Evolutionary conservation across 1,140 invertebrate species (phyloP), one percentile per base, ranked within the genome.

Genomic region (Drosophila insularis): DNA sequence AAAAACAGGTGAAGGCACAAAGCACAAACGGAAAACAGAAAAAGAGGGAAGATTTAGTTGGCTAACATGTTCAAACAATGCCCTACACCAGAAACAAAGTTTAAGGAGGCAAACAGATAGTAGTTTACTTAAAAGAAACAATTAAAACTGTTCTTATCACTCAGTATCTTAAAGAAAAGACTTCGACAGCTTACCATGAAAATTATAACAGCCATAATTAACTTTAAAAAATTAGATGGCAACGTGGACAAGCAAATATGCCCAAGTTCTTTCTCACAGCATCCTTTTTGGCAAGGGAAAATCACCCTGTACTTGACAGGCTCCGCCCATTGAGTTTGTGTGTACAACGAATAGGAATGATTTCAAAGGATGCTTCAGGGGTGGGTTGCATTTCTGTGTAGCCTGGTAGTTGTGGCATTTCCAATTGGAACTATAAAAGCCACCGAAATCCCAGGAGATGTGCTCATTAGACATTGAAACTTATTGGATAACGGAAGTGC

Each of bases 371-470:
- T 55, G 21, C 64, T 87, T 21, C 71, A 74, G 59, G 85, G 85
- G 85, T 80, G 73, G 84, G 23, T 59, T 5, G 27, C 11, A 27
- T 27, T 5, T 27, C 27, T 27, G 27, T 27, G 27, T 27, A 11
- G 58, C 13, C 43, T 56, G 63, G 56, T 55, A 84, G 75, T 19
- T 54, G 63, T 54, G 71, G 66, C 19, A 80, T 78, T 84, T 85
- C 80, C 85, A 81, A 78, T 86, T 89, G 89, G 85, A 79, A 50
- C 64, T 91, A 90, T 91, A 91, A 89, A 91, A 91, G 76, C 59
- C 58, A 58, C 46, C 21, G 63, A 68, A 82, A 80, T 90, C 87
- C 81, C 80, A 59, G 67, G 80, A 89, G 84, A 82, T 72, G 66
- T 65, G 61, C 78, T 77, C 75, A 81, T 89, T 80, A 76, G 23